These are phyloP conservation scores for Zaprionus taronus DNA, from an alignment of 1,140 invertebrate genomes.

Conservation along the genomic window DNA sequence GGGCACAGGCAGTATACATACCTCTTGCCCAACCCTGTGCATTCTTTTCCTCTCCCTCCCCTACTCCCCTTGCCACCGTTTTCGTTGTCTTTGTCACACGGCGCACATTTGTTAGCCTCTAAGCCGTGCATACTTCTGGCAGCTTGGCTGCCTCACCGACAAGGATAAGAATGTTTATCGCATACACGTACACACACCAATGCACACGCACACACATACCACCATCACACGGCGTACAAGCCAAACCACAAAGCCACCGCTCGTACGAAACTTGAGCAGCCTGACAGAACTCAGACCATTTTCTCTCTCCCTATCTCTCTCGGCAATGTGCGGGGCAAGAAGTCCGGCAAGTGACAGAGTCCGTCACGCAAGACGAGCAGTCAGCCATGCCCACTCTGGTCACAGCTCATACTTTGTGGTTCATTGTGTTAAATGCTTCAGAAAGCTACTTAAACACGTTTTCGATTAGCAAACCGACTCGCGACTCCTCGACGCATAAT, in stretches of 20 bases:
- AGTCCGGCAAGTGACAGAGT: not conserved
- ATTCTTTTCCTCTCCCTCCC: not conserved
- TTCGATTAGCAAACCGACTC: conserved; percentile 69
- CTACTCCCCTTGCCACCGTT: not conserved
- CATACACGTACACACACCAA: conserved; percentile 48
- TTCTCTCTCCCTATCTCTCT: conserved; percentile 2
- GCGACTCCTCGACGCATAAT: not conserved
- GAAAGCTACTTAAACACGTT: conserved; percentile 82
- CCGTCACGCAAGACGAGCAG: conserved; percentile 47
- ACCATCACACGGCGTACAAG: conserved; percentile 28
- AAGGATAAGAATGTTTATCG: conserved; percentile 79
- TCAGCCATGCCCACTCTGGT: conserved; percentile 12
- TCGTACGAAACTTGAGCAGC: conserved; percentile 70
- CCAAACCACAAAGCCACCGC: conserved; percentile 75
- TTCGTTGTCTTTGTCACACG: conserved; percentile 69
- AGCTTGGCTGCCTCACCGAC: conserved; percentile 35
- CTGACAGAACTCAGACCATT: conserved; percentile 61
- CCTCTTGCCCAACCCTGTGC: conserved; percentile 49
- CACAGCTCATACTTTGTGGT: conserved; percentile 45
- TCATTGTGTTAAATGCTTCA: conserved; percentile 74
- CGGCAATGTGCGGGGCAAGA: not conserved
- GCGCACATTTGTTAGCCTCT: conserved; percentile 79
- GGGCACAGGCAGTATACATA: conserved; percentile 18
- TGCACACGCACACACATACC: conserved; percentile 16
- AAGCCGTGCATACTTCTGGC: conserved; percentile 70